A percentile compares a stretch with the other conserved stretches of the same genome.
Evolutionary conservation across 1,140 invertebrate species (phyloP).

Genomic region (Drosophila gunungcola): DNA sequence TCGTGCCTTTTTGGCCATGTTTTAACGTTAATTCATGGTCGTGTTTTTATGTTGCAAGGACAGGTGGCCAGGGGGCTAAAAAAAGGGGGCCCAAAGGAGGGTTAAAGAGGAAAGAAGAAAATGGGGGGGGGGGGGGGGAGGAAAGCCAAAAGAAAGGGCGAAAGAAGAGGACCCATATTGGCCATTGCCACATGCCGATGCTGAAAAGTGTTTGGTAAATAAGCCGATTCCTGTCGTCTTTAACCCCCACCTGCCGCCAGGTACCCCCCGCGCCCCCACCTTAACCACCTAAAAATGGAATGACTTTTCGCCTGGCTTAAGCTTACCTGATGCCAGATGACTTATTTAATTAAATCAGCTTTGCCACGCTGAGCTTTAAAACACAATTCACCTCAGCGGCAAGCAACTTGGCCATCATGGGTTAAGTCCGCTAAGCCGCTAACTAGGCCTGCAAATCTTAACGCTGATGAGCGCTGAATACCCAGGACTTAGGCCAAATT

Average conservation of each 20-base stretch:
- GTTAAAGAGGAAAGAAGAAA: background rate
- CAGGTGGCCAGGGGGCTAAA: constrained; percentile 28
- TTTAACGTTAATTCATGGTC: constrained; percentile 84
- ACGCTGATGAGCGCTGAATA: constrained; percentile 15
- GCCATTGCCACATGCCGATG: constrained; percentile 48
- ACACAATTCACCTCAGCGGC: constrained; percentile 1
- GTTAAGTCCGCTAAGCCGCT: constrained; percentile 27
- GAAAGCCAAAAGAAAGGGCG: background rate
- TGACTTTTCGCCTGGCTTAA: constrained; percentile 72
- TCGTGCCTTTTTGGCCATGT: constrained; percentile 79
- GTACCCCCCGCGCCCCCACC: background rate
- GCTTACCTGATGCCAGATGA: constrained; percentile 54
- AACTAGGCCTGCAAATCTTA: constrained; percentile 17
- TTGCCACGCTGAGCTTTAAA: constrained; percentile 46
- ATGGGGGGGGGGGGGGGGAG: too few relatives aligned
- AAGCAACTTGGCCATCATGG: constrained; percentile 20
- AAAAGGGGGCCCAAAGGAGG: background rate
- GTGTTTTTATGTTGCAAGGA: constrained; percentile 78
- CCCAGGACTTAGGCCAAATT: constrained; percentile 1
- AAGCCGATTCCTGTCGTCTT: constrained; percentile 68
- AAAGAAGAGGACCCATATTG: constrained; percentile 61
- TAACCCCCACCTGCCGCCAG: constrained; percentile 1
- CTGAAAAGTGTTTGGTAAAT: constrained; percentile 73
- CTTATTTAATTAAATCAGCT: constrained; percentile 79
- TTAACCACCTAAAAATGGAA: constrained; percentile 64